Percentiles rank a stretch among this genome's conserved stretches.
These are phyloP conservation scores for Australoheros facetus DNA, from an alignment of 2,797 vertebrate species.

Conservation along the genomic window DNA sequence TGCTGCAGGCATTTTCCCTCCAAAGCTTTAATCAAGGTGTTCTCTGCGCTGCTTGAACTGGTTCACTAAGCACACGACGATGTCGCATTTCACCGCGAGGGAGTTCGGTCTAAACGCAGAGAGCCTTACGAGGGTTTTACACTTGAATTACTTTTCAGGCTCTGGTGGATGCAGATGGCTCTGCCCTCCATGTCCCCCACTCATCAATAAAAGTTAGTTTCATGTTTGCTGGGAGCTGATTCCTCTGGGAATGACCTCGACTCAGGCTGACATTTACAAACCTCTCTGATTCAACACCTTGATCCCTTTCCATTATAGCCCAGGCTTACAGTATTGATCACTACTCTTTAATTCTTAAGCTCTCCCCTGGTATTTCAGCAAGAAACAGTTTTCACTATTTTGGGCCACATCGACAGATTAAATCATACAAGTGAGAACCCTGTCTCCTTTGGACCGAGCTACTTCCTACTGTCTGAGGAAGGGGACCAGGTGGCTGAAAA, in stretches of 20 bases:
- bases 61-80: neutral
- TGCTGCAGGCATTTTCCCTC: slow-evolving; percentile 18
- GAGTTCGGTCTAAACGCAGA: neutral
- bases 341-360: slow-evolving; percentile 10
- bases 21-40: slow-evolving; percentile 34
- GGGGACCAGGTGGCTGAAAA: slow-evolving; percentile 83
- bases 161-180: slow-evolving; percentile 37
- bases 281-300: slow-evolving; percentile 31
- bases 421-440: slow-evolving; percentile 13
- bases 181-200: neutral
- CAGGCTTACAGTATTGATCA: slow-evolving; percentile 44
- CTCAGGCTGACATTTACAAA: slow-evolving; percentile 46
- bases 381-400: slow-evolving; percentile 8
- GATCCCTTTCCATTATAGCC: slow-evolving; percentile 39
- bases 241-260: slow-evolving; percentile 26
- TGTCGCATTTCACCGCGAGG: slow-evolving; percentile 22
- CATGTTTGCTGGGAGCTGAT: slow-evolving; percentile 29
- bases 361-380: slow-evolving; percentile 11
- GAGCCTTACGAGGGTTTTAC: slow-evolving; percentile 28
- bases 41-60: slow-evolving; percentile 4
- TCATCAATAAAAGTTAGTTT: slow-evolving; percentile 58
- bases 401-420: slow-evolving; percentile 7
- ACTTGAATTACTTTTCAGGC: slow-evolving; percentile 41
- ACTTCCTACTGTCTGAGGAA: slow-evolving; percentile 41
- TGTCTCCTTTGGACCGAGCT: slow-evolving; percentile 30